These are phyloP conservation scores for Drosophila rhopaloa DNA, from an alignment of 1,140 invertebrate species.

Conservation along the genomic window DNA sequence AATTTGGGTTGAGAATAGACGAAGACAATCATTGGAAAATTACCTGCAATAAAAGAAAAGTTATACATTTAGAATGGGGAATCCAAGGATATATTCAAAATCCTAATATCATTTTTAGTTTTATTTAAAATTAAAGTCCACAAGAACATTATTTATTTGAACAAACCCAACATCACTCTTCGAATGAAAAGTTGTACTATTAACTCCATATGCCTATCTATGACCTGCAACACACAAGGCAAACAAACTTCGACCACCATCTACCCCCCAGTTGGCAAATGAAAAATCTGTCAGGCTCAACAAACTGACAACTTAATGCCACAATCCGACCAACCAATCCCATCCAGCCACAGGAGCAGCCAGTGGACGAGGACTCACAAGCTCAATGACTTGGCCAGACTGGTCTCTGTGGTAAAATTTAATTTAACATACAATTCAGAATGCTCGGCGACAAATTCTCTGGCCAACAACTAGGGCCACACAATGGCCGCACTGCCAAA, in stretches of 20 bases:
- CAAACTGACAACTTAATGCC: conserved; percentile 80
- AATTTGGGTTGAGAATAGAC: background rate
- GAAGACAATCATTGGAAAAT: conserved; percentile 2
- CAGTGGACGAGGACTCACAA: conserved; percentile 1
- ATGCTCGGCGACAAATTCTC: conserved; percentile 69
- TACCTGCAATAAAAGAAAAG: conserved; percentile 40
- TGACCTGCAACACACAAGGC: conserved; percentile 33
- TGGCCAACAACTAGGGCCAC: conserved; percentile 50
- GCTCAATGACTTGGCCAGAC: conserved; percentile 66
- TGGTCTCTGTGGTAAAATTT: conserved; percentile 82
- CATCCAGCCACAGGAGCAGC: conserved; percentile 20
- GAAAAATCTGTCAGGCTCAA: conserved; percentile 81
- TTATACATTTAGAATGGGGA: background rate
- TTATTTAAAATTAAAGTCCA: no score
- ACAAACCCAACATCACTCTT: background rate
- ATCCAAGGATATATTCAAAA: background rate
- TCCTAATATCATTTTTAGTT: no score
- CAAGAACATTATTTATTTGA: background rate
- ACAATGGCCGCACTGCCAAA: conserved; percentile 48
- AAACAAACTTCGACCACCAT: conserved; percentile 22
- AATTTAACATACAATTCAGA: conserved; percentile 81
- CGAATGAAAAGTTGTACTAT: conserved; percentile 27
- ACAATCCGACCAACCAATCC: conserved; percentile 46
- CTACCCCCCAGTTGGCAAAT: conserved; percentile 28
- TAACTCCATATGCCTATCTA: conserved; percentile 50